A percentile compares a stretch with the other conserved stretches of the same genome.
Evolutionary conservation across 2,113 vertebrate species (phyloP).

Genomic region (Tupaia tana): DNA sequence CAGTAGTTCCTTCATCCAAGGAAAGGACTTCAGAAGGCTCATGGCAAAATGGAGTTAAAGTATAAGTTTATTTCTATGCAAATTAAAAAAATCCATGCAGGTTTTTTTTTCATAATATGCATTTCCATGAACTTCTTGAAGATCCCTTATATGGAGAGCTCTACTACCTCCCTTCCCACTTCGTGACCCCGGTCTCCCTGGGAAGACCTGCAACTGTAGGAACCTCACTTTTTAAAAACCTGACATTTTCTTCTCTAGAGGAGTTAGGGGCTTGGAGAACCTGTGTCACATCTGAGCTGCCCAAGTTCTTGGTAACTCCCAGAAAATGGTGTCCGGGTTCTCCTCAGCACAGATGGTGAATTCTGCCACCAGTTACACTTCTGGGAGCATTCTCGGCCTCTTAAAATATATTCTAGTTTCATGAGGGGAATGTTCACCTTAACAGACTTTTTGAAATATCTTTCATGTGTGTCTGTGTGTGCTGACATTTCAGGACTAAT

Average conservation of each 20-base stretch:
- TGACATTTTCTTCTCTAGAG: too few species aligned
- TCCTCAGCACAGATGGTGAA: neutral
- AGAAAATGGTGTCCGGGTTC: neutral
- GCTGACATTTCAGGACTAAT: slow-evolving; percentile 87
- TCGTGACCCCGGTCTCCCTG: neutral
- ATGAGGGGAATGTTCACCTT: neutral
- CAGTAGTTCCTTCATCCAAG: neutral
- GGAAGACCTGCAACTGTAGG: too few species aligned
- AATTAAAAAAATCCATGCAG: too few species aligned
- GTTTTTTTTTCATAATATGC: too few species aligned
- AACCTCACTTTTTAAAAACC: neutral
- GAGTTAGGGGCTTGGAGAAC: neutral
- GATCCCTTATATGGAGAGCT: too few species aligned
- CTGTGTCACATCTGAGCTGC: too few species aligned
- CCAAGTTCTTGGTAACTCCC: too few species aligned
- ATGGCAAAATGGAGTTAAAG: too few species aligned
- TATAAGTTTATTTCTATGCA: too few species aligned
- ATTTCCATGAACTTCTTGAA: too few species aligned
- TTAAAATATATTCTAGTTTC: neutral
- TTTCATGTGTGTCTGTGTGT: neutral
- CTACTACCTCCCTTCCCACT: neutral
- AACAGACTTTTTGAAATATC: neutral
- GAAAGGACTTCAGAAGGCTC: too few species aligned
- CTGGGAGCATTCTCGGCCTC: neutral
- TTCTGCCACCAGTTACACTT: neutral